Conservation (phyloP, 2,113 vertebrate genomes). For the Pachycephala philippinensis region DNA sequence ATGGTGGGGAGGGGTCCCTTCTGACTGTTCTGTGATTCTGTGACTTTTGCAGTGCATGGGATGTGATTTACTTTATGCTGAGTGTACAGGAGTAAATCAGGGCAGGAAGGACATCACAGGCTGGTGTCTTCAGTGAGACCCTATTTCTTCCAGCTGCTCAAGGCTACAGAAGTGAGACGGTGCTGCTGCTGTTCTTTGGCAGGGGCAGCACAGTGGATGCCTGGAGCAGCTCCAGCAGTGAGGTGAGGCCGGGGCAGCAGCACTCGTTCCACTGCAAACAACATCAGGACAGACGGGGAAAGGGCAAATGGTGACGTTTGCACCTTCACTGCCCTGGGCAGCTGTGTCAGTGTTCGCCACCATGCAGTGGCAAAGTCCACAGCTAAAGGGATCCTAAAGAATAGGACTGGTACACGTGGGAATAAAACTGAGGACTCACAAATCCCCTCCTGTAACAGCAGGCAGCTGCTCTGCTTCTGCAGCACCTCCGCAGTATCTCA, state of each 20-base stretch:
- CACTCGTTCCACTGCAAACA: accelerated
- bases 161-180: neutral
- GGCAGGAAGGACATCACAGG: neutral
- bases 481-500: neutral
- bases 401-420: neutral
- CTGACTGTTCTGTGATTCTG: neutral
- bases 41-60: neutral
- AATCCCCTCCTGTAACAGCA: neutral
- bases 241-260: neutral
- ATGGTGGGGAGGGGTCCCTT: neutral
- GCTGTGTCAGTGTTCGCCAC: neutral
- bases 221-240: neutral
- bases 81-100: neutral
- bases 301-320: neutral
- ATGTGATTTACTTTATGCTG: neutral
- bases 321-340: neutral
- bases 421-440: neutral
- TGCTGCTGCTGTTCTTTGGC: neutral
- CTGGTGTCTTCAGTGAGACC: neutral
- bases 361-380: neutral
- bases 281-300: neutral
- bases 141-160: neutral
- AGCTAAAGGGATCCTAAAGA: neutral
- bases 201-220: neutral
- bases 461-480: neutral